Conservation (phyloP, 2,797 vertebrate species). For the Eospalax fontanierii region DNA sequence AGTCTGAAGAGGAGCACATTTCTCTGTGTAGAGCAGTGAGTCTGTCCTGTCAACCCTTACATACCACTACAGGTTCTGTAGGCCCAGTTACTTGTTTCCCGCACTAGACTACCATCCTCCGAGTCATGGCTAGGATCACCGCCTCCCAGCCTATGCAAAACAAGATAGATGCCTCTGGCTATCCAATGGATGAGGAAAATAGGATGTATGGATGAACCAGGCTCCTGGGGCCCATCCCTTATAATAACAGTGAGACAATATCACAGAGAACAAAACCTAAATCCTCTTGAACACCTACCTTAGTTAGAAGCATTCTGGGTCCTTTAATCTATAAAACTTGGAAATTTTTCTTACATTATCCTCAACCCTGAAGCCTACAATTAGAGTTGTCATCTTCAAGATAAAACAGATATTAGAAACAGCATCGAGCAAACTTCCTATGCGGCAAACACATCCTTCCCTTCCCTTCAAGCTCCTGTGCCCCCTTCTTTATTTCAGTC, state of each 20-base stretch:
- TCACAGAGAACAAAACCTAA: slow-evolving; percentile 29
- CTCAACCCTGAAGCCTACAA: not conserved
- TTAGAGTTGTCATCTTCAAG: slow-evolving; percentile 37
- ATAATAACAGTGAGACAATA: slow-evolving; percentile 18
- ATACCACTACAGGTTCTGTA: not conserved
- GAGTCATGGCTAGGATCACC: not conserved
- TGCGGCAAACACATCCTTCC: not conserved
- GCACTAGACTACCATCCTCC: not conserved
- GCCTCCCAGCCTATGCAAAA: not conserved
- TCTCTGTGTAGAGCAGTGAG: not conserved
- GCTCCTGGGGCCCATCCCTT: not conserved
- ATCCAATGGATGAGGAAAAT: not conserved
- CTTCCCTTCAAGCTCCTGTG: not conserved
- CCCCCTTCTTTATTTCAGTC: not conserved
- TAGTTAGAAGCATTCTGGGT: slow-evolving; percentile 31
- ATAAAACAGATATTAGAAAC: slow-evolving; percentile 15
- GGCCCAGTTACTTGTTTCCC: slow-evolving; percentile 30
- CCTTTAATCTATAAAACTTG: slow-evolving; percentile 39
- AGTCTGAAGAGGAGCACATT: not conserved
- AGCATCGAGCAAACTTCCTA: not conserved
- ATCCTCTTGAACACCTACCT: slow-evolving; percentile 12
- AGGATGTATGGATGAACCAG: not conserved
- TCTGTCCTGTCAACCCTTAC: not conserved
- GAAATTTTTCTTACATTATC: not conserved
- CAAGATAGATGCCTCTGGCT: not conserved